These are phyloP conservation scores for Doris montereyensis DNA, from an alignment of 2,888 invertebrate species.

Conservation along the genomic window DNA sequence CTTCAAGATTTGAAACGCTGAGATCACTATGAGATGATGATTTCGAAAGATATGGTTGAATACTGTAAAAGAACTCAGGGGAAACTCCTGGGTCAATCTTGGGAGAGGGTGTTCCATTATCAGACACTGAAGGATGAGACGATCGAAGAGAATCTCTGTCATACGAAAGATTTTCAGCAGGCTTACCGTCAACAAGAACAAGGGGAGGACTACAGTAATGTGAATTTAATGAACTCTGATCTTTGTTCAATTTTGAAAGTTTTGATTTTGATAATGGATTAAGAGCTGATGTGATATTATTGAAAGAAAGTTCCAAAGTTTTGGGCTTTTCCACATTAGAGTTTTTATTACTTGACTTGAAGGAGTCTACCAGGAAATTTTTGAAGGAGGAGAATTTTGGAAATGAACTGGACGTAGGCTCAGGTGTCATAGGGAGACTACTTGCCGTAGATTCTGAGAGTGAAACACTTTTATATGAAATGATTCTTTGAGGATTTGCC, in stretches of 20 bases:
- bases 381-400: slow-evolving; percentile 28
- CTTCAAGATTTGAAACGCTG: neutral
- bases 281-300: slow-evolving; percentile 16
- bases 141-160: neutral
- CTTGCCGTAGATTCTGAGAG: neutral
- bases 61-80: slow-evolving; percentile 31
- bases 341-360: slow-evolving; percentile 20
- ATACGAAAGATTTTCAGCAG: neutral
- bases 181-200: slow-evolving; percentile 22
- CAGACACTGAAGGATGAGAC: neutral
- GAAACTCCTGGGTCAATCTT: neutral
- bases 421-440: neutral
- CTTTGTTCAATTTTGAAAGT: neutral
- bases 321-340: slow-evolving; percentile 26
- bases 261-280: neutral
- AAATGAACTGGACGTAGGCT: slow-evolving; percentile 10
- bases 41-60: neutral
- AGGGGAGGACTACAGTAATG: neutral
- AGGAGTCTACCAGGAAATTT: slow-evolving; percentile 24
- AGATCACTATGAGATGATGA: slow-evolving; percentile 17
- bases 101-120: neutral
- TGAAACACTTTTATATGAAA: slow-evolving; percentile 1
- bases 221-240: neutral
- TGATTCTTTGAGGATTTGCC: slow-evolving; percentile 29
- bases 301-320: slow-evolving; percentile 20